Evolutionary conservation across 1,140 invertebrate species (phyloP), one percentile per base, ranked within the genome.

Genomic region (Doryteuthis pealeii): DNA sequence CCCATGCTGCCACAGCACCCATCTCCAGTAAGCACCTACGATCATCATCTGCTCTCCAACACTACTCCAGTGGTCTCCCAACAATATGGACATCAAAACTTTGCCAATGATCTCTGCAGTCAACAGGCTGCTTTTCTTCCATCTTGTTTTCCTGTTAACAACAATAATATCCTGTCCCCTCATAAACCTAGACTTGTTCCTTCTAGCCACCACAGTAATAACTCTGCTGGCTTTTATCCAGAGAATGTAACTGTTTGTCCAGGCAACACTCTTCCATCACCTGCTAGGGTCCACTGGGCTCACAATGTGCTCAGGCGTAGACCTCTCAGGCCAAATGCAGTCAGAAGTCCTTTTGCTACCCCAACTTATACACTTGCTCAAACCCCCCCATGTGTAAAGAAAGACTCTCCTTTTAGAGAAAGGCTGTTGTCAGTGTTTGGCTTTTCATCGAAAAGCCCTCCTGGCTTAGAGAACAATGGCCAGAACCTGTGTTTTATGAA

Each of bases 401-500:
- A 28, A 28, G 18, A 22, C 18, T 14, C 26, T 62, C 26, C 54
- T n/a, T 62, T 62, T 22, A 62, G 26, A 62, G 54, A 62, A 22
- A 62, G 26, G 54, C 18, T 62, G 54, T 28, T 62, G 22, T 62
- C 54, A 14, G 18, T 28, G 5, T 62, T 62, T 62, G 54, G 54
- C 26, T 62, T 62, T 62, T 18, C 66, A 68, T 8, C 66, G 30
- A 79, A 76, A 62, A 62, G 54, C 43, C 85, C 85, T 28, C 79
- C 80, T 18, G 86, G 86, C 22, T 71, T 87, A 26, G 75, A 77
- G 65, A 86, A 86, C 75, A 79, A 84, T 72, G 83, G 84, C 30
- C 80, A 84, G 71, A 86, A 86, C 72, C 73, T 86, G 49, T 87
- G 86, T 76, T 87, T 87, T 70, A 83, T 87, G 75, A 87, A 87